Evolutionary conservation across 1,140 invertebrate genomes (phyloP).

Genomic region (Melanaphis sacchari): DNA sequence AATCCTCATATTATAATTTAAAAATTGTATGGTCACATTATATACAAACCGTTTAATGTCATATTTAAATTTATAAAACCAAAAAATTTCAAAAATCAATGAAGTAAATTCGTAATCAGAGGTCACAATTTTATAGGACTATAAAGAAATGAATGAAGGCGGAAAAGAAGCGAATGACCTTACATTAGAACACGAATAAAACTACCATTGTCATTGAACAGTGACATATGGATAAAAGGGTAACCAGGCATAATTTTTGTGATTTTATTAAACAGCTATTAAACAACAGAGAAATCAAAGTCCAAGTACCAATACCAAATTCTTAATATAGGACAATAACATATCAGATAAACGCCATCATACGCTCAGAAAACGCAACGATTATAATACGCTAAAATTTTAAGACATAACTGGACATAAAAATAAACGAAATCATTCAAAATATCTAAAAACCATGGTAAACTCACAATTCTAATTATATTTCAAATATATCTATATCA

Average conservation of each 20-base stretch:
- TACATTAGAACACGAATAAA: slow-evolving; percentile 61
- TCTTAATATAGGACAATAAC: neutral
- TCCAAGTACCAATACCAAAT: slow-evolving; percentile 33
- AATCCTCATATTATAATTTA: neutral
- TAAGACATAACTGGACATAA: slow-evolving; percentile 5
- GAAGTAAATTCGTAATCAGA: neutral
- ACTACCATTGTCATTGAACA: slow-evolving; percentile 41
- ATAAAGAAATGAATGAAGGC: neutral
- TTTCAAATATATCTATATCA: too few species aligned
- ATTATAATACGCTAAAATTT: slow-evolving; percentile 33
- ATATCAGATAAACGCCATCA: neutral
- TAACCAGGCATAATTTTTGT: slow-evolving; percentile 50
- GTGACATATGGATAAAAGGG: slow-evolving; percentile 37
- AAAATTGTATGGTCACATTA: neutral
- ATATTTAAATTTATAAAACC: neutral
- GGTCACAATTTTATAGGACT: neutral
- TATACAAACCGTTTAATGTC: slow-evolving; percentile 24
- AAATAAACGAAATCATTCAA: slow-evolving; percentile 29
- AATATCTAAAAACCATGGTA: neutral
- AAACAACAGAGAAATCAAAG: neutral
- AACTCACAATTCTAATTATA: slow-evolving; percentile 35
- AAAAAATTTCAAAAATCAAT: slow-evolving; percentile 34
- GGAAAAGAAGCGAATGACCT: slow-evolving; percentile 15
- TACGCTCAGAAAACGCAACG: slow-evolving; percentile 17
- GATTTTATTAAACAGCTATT: neutral